Percentiles rank a stretch among this genome's conserved stretches.
Conservation (phyloP, 2,113 vertebrate genomes). For the Oryzias javanicus region DNA sequence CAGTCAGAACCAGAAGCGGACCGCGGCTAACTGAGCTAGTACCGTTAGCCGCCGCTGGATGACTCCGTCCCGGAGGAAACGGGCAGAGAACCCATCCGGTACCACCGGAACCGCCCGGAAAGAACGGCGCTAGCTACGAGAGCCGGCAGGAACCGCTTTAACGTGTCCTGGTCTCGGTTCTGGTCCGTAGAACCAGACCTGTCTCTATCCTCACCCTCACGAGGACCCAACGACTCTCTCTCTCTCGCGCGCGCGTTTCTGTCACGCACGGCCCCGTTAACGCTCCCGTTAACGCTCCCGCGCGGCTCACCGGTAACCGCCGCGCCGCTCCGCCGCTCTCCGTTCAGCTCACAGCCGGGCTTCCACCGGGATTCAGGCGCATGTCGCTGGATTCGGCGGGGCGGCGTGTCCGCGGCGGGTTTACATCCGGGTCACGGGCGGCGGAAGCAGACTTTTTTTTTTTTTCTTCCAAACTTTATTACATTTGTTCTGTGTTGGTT, state of each 20-base stretch:
- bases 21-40: slow-evolving; percentile 30
- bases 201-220: no score
- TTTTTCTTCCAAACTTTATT: no score
- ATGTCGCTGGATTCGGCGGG: slow-evolving; percentile 16
- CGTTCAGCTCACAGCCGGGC: slow-evolving; percentile 2
- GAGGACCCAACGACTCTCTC: background rate
- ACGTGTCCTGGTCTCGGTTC: background rate
- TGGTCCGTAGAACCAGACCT: no score
- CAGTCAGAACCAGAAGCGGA: slow-evolving; percentile 2
- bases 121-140: fast-evolving
- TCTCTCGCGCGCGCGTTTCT: background rate
- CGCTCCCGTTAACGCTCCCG: background rate
- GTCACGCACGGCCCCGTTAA: no score
- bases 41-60: slow-evolving; percentile 5
- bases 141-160: fast-evolving
- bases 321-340: background rate
- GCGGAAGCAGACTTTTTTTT: background rate
- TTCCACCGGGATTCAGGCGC: slow-evolving; percentile 12
- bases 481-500: no score
- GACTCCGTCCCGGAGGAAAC: background rate
- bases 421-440: slow-evolving; percentile 48
- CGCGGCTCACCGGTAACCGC: slow-evolving; percentile 13
- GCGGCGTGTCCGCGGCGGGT: slow-evolving; percentile 61
- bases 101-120: fast-evolving
- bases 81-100: background rate